Evolutionary conservation across 1,140 invertebrate species (phyloP).

Genomic region (Globodera rostochiensis): DNA sequence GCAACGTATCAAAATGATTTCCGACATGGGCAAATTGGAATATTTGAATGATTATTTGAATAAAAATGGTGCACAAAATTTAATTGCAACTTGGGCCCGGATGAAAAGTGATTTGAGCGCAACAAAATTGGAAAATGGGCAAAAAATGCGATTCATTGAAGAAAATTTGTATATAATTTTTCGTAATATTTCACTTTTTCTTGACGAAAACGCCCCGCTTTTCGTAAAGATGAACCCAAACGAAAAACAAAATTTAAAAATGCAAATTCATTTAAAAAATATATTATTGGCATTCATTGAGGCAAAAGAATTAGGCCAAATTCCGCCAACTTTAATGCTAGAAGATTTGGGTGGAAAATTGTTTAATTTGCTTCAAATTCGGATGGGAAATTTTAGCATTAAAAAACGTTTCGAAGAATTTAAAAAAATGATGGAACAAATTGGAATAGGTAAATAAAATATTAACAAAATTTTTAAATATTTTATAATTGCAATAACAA

Average conservation of each 20-base stretch:
- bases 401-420: neutral
- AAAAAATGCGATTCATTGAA: neutral
- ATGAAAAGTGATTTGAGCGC: neutral
- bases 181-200: neutral
- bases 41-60: no score
- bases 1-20: no score
- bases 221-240: neutral
- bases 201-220: neutral
- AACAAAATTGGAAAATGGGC: neutral
- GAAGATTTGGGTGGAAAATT: neutral
- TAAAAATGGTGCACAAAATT: neutral
- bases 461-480: neutral
- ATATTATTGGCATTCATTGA: neutral
- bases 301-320: neutral
- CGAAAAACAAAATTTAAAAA: neutral
- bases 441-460: neutral
- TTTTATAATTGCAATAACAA: neutral
- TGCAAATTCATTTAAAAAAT: neutral
- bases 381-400: neutral
- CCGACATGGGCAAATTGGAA: no score
- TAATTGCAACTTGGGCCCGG: neutral
- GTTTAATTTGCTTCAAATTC: neutral
- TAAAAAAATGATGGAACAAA: neutral
- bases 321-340: neutral
- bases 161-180: neutral